Conservation (phyloP, 2,797 vertebrate species). For the Danio jaintianensis region DNA sequence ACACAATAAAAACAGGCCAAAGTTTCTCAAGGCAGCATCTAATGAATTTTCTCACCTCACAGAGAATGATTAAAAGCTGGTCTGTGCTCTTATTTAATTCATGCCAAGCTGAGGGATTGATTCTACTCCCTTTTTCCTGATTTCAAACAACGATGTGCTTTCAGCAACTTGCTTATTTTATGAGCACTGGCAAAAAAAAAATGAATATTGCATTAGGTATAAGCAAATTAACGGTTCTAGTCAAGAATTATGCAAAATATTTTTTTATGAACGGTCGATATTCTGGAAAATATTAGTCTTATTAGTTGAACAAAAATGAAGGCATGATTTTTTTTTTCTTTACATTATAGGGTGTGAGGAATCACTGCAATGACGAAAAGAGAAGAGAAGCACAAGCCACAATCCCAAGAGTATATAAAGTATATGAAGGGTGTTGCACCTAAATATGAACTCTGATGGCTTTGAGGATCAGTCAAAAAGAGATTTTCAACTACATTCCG, state of each 20-base stretch:
- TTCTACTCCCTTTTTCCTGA: slow-evolving; percentile 67
- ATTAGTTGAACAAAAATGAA: slow-evolving; percentile 58
- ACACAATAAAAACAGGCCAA: slow-evolving; percentile 71
- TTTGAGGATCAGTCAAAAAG: background rate
- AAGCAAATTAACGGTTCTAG: slow-evolving; percentile 63
- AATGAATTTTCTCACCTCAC: slow-evolving; percentile 70
- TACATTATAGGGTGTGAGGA: slow-evolving; percentile 56
- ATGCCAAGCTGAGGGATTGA: slow-evolving; percentile 66
- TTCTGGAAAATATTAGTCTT: slow-evolving; percentile 59
- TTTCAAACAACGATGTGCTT: slow-evolving; percentile 66
- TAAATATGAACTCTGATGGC: background rate
- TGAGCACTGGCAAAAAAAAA: slow-evolving; percentile 71
- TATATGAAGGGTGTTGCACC: slow-evolving; percentile 22
- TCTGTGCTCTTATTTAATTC: slow-evolving; percentile 77
- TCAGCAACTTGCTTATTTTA: slow-evolving; percentile 66
- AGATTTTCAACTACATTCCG: slow-evolving; percentile 6
- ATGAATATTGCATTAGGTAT: slow-evolving; percentile 65
- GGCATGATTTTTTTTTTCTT: slow-evolving; percentile 62
- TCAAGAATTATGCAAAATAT: slow-evolving; percentile 38
- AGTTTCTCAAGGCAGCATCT: slow-evolving; percentile 71
- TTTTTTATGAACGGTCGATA: slow-evolving; percentile 53
- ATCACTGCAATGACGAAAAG: slow-evolving; percentile 37
- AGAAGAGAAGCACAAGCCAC: slow-evolving; percentile 48
- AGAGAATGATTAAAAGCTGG: slow-evolving; percentile 73
- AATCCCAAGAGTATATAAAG: slow-evolving; percentile 4